A percentile compares a stretch with the other conserved stretches of the same genome.
Evolutionary conservation across 2,113 vertebrate genomes (phyloP).

Genomic region (Proteles cristata): DNA sequence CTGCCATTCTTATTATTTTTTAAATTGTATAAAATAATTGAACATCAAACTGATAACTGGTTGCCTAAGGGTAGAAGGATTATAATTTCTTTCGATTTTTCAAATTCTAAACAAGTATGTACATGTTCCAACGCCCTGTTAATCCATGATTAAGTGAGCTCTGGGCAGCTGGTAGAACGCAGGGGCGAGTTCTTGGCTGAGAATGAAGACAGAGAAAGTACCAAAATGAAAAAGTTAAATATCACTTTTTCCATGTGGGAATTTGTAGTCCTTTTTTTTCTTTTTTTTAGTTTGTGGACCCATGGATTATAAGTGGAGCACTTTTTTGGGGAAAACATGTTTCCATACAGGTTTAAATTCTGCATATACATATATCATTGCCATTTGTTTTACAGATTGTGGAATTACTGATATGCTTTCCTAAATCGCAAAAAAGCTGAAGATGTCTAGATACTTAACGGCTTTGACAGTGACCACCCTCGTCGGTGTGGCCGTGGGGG

Average conservation of each 20-base stretch:
- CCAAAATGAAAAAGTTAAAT: neutral
- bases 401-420: slow-evolving; percentile 58
- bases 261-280: neutral
- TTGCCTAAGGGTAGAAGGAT: neutral
- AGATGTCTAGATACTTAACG: slow-evolving; percentile 91
- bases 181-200: neutral
- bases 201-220: neutral
- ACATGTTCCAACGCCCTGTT: neutral
- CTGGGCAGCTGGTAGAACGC: neutral
- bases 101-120: neutral
- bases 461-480: slow-evolving; percentile 89
- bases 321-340: neutral
- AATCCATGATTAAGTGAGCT: neutral
- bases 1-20: neutral
- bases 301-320: neutral
- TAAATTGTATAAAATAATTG: neutral
- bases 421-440: slow-evolving; percentile 70
- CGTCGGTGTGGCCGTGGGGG: slow-evolving; percentile 90
- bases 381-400: slow-evolving; percentile 78
- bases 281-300: slow-evolving; percentile 7
- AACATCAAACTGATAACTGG: neutral
- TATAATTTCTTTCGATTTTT: neutral
- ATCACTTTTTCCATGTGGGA: neutral
- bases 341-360: neutral
- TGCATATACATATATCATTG: slow-evolving; percentile 52